Conservation (phyloP, 2,797 vertebrate species). For the Octomys mimax region DNA sequence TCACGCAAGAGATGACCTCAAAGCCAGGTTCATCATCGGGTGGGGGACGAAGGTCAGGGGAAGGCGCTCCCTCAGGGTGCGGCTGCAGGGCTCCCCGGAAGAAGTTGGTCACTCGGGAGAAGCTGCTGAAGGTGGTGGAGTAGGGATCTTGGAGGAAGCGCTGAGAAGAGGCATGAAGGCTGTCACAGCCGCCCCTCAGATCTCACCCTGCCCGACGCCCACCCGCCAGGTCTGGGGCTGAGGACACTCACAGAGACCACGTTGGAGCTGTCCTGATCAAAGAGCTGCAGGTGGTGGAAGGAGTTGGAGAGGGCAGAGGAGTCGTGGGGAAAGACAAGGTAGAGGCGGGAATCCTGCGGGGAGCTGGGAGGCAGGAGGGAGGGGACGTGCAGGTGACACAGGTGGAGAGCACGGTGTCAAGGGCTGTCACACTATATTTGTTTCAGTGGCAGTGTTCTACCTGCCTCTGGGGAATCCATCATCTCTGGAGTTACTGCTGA, state of each 20-base stretch:
- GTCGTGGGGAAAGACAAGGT: conserved; percentile 93
- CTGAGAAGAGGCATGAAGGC: conserved; percentile 79
- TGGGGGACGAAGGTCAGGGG: conserved; percentile 79
- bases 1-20: conserved; percentile 96
- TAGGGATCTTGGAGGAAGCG: conserved; percentile 97
- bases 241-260: conserved; percentile 92
- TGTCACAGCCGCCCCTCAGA: rapidly evolving
- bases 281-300: conserved; percentile 94
- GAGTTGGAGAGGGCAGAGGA: conserved; percentile 92
- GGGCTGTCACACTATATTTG: too few relatives aligned
- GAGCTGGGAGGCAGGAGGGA: conserved; percentile 87
- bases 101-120: conserved; percentile 97
- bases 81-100: conserved; percentile 93
- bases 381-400: neutral
- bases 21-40: conserved; percentile 92
- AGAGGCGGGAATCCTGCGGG: conserved; percentile 94
- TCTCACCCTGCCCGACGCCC: rapidly evolving
- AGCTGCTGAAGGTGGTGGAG: conserved; percentile 95
- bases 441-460: neutral
- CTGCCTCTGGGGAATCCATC: neutral
- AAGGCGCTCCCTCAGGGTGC: conserved; percentile 82
- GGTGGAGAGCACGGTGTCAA: rapidly evolving
- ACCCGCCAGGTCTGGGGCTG: rapidly evolving
- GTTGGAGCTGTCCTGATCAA: conserved; percentile 93
- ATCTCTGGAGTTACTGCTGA: too few relatives aligned